Conservation (phyloP, 2,113 vertebrate species). For the Neofelis nebulosa region DNA sequence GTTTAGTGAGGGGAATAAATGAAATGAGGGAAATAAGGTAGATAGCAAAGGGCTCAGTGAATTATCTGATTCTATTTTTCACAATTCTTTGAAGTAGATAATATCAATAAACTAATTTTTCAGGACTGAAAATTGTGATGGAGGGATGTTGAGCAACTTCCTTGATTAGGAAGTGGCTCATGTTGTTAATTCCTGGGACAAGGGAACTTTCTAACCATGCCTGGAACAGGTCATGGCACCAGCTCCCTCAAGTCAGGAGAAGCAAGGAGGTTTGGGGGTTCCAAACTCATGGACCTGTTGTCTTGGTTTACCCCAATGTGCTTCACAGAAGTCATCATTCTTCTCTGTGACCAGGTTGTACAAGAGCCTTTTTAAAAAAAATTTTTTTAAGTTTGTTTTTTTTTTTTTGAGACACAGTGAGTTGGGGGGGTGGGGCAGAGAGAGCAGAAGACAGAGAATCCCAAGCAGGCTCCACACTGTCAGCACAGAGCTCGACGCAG, state of each 20-base stretch:
- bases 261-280: not conserved
- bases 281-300: not conserved
- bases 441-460: no score
- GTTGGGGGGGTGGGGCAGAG: no score
- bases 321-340: not conserved
- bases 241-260: not conserved
- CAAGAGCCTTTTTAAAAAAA: not conserved
- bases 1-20: not conserved
- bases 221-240: not conserved
- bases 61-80: not conserved
- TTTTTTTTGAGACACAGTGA: no score
- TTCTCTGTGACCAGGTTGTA: not conserved
- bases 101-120: not conserved
- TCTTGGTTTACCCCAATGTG: not conserved
- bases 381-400: no score
- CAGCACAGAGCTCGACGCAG: no score
- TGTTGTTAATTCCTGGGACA: not conserved
- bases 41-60: not conserved
- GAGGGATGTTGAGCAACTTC: not conserved
- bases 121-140: not conserved
- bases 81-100: not conserved
- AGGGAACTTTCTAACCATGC: not conserved
- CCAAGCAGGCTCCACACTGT: no score
- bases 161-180: not conserved
- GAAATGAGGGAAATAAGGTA: not conserved